Conservation (phyloP, 35 echinoderm and acorn worm genomes). For the Ptychodera flava region DNA sequence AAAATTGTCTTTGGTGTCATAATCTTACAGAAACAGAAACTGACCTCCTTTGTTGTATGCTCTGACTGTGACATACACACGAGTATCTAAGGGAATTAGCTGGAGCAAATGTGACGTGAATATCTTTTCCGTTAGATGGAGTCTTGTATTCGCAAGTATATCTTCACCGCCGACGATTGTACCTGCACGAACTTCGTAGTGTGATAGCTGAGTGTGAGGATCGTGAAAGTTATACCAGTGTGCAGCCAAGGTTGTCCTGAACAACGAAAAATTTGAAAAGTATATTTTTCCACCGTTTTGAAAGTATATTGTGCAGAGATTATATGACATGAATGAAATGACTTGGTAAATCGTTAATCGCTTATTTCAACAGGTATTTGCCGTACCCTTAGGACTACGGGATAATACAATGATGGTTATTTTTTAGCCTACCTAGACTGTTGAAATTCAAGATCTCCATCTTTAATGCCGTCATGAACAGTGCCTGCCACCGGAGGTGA, state of each 20-base stretch:
- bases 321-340: too few relatives aligned
- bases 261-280: constrained; percentile 30
- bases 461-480: constrained; percentile 19
- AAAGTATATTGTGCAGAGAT: too few relatives aligned
- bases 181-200: constrained; percentile 40
- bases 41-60: neutral
- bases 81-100: neutral
- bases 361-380: too few relatives aligned
- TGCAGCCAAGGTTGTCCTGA: constrained; percentile 32
- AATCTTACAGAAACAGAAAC: neutral
- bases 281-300: too few relatives aligned
- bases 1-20: too few relatives aligned
- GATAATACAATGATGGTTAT: too few relatives aligned
- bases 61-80: neutral
- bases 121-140: constrained; percentile 20
- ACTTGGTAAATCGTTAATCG: too few relatives aligned
- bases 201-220: constrained; percentile 29
- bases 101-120: too few relatives aligned
- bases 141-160: neutral
- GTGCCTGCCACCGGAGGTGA: constrained; percentile 20
- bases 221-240: too few relatives aligned
- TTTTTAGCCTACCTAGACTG: constrained; percentile 20
- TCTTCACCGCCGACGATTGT: constrained; percentile 20
- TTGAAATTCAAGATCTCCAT: constrained; percentile 20
- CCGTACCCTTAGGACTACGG: too few relatives aligned